Conservation (phyloP, 1,140 invertebrate genomes). For the Drosophila quadrilineata region DNA sequence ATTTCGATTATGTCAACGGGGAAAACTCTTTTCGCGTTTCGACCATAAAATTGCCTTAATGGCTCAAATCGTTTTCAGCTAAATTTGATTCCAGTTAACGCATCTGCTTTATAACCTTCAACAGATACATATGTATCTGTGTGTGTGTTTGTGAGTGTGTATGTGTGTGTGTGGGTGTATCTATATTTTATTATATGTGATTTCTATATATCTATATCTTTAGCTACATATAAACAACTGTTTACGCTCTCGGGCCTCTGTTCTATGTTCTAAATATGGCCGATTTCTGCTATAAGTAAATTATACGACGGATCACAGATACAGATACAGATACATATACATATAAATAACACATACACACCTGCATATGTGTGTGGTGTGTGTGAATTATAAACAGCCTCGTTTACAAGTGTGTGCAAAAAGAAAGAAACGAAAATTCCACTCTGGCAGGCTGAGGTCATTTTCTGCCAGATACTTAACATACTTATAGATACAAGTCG, state of each 20-base stretch:
- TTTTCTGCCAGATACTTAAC: no score
- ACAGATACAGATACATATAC: conserved; percentile 1
- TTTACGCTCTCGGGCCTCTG: conserved; percentile 13
- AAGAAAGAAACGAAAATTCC: no score
- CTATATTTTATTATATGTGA: conserved; percentile 53
- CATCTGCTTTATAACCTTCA: conserved; percentile 57
- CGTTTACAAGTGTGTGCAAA: conserved; percentile 42
- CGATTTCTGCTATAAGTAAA: not conserved
- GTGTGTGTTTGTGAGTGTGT: conserved; percentile 52
- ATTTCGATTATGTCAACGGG: not conserved
- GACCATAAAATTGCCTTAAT: conserved; percentile 10
- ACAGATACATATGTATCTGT: conserved; percentile 8
- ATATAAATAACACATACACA: conserved; percentile 27
- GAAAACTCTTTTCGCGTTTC: conserved; percentile 22
- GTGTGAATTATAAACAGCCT: conserved; percentile 39
- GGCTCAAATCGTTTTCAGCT: conserved; percentile 26
- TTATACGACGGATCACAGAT: no score
- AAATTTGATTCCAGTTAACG: conserved; percentile 28
- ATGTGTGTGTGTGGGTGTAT: conserved; percentile 54
- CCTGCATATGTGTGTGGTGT: conserved; percentile 13
- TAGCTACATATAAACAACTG: conserved; percentile 15
- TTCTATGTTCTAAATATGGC: conserved; percentile 37
- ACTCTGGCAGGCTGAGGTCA: conserved; percentile 62
- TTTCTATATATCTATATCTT: conserved; percentile 37
- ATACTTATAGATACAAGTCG: no score